Percentiles rank a stretch among this genome's conserved stretches.
Evolutionary conservation across 2,797 vertebrate species (phyloP).

Genomic region (Phrynocephalus forsythii): DNA sequence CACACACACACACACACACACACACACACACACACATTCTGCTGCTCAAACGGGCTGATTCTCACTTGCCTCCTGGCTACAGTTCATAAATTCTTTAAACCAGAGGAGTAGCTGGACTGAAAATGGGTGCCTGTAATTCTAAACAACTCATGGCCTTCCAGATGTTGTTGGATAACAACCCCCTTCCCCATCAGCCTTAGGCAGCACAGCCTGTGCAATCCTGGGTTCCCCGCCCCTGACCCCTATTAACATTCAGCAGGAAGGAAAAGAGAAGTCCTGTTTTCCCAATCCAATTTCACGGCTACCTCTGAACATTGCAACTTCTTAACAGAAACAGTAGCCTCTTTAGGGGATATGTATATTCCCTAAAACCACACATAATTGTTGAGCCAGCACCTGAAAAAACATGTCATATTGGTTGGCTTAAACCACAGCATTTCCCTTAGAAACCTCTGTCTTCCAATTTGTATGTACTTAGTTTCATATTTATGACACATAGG

Average conservation of each 20-base stretch:
- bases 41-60: background rate
- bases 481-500: background rate
- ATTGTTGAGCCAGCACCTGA: constrained; percentile 4
- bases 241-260: background rate
- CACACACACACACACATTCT: background rate
- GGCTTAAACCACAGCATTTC: background rate
- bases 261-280: background rate
- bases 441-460: background rate
- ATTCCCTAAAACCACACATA: background rate
- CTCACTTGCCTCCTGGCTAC: background rate
- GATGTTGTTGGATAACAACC: background rate
- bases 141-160: background rate
- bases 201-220: background rate
- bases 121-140: background rate
- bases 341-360: background rate
- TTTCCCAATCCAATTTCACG: background rate
- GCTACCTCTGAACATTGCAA: background rate
- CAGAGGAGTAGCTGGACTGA: background rate
- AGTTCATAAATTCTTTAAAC: background rate
- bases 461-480: background rate
- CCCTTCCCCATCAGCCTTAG: background rate
- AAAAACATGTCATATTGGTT: constrained; percentile 6
- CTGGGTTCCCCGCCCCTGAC: background rate
- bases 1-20: too few species aligned
- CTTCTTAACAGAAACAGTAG: constrained; percentile 13